Percentiles rank a stretch among this genome's conserved stretches.
These are phyloP conservation scores for Nixonia krombeini DNA, from an alignment of 1,140 invertebrate species.

Conservation along the genomic window DNA sequence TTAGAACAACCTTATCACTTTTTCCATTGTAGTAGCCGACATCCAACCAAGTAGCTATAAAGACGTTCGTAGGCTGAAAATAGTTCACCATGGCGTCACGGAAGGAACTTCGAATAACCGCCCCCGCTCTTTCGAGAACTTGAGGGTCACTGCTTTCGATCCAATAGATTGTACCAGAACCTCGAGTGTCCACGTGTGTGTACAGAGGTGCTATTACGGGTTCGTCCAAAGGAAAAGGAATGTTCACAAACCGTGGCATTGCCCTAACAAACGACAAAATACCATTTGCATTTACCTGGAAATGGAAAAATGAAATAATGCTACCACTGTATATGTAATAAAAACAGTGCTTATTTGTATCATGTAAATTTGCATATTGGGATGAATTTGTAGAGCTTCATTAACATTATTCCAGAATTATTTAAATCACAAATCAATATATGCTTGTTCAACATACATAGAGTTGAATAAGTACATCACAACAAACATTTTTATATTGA, in stretches of 20 bases:
- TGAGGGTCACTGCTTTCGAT: constrained; percentile 80
- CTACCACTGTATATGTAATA: too few species aligned
- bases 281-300: constrained; percentile 92
- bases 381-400: background rate
- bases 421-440: too few species aligned
- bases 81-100: constrained; percentile 74
- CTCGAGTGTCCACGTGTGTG: constrained; percentile 89
- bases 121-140: constrained; percentile 77
- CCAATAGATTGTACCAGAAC: constrained; percentile 82
- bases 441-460: too few species aligned
- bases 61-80: constrained; percentile 77
- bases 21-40: constrained; percentile 78
- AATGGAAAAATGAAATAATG: too few species aligned
- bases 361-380: too few species aligned
- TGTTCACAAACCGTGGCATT: constrained; percentile 87
- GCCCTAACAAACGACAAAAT: constrained; percentile 91
- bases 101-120: constrained; percentile 80
- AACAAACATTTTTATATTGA: background rate
- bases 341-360: background rate
- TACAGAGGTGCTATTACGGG: constrained; percentile 93
- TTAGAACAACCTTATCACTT: constrained; percentile 75
- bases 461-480: background rate
- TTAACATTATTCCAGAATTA: background rate
- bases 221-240: constrained; percentile 91
- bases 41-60: constrained; percentile 80